These are phyloP conservation scores for Anoplophora glabripennis DNA, from an alignment of 1,140 invertebrate genomes.

Conservation along the genomic window DNA sequence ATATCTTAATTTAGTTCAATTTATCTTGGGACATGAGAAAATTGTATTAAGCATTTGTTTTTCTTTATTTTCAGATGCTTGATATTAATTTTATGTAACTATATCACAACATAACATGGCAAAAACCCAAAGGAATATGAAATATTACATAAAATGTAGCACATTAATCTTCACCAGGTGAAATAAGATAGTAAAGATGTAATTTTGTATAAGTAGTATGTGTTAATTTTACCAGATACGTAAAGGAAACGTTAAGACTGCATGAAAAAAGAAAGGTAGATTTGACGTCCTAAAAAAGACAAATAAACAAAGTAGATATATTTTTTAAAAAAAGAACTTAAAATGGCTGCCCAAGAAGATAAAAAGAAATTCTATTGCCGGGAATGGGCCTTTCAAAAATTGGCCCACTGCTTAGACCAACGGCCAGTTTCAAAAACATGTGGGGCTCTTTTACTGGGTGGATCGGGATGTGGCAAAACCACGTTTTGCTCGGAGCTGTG, in stretches of 20 bases:
- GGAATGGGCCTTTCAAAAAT: slow-evolving; percentile 93
- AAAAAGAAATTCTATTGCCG: slow-evolving; percentile 74
- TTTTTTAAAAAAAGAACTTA: slow-evolving; percentile 1
- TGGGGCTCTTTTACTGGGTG: slow-evolving; percentile 80
- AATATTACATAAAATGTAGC: slow-evolving; percentile 1
- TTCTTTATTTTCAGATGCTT: no score
- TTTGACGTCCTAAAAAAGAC: slow-evolving; percentile 10
- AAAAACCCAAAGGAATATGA: not conserved
- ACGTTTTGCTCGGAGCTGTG: slow-evolving; percentile 82
- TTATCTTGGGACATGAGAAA: not conserved
- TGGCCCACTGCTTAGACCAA: slow-evolving; percentile 87
- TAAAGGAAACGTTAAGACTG: slow-evolving; percentile 19
- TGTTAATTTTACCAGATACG: slow-evolving; percentile 9
- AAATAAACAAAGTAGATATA: slow-evolving; percentile 12
- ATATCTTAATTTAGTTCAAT: not conserved
- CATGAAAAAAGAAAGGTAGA: slow-evolving; percentile 27
- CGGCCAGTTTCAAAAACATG: slow-evolving; percentile 72
- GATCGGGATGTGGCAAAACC: slow-evolving; percentile 85
- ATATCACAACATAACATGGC: not conserved
- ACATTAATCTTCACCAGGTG: not conserved
- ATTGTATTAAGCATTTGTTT: not conserved
- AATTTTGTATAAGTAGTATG: not conserved
- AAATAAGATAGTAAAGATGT: slow-evolving; percentile 4
- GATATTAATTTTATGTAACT: no score
- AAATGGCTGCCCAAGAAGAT: slow-evolving; percentile 43